These are phyloP conservation scores for Drosophila koepferae DNA, from an alignment of 2,888 invertebrate genomes.

Conservation along the genomic window DNA sequence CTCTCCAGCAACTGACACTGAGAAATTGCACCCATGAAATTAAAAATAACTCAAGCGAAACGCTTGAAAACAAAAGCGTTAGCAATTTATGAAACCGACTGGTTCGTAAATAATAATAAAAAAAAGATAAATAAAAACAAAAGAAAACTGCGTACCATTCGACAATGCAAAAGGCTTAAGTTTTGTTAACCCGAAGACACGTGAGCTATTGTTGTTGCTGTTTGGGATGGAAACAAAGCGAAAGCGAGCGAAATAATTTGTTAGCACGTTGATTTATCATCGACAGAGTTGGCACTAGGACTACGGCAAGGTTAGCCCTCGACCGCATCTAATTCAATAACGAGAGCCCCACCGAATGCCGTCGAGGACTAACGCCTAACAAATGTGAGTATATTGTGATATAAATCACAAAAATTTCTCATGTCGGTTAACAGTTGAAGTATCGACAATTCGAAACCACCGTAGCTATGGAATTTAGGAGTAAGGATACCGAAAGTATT, in stretches of 20 bases:
- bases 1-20: conserved; percentile 67
- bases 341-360: conserved; percentile 9
- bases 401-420: conserved; percentile 72
- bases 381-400: conserved; percentile 76
- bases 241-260: conserved; percentile 53
- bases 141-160: conserved; percentile 17
- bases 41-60: conserved; percentile 79
- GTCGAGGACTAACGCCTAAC: conserved; percentile 29
- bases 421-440: conserved; percentile 62
- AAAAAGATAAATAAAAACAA: conserved; percentile 27
- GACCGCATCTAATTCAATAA: conserved; percentile 71
- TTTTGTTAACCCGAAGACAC: conserved; percentile 56
- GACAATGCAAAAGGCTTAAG: conserved; percentile 66
- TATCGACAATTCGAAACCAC: background rate
- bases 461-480: conserved; percentile 12
- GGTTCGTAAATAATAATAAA: conserved; percentile 26
- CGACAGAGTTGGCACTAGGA: conserved; percentile 44
- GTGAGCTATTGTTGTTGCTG: conserved; percentile 24
- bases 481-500: conserved; percentile 38
- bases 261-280: conserved; percentile 74
- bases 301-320: conserved; percentile 32
- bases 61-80: conserved; percentile 68
- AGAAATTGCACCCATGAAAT: conserved; percentile 78
- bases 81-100: conserved; percentile 73
- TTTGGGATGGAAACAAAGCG: conserved; percentile 41